A percentile compares a stretch with the other conserved stretches of the same genome.
These are phyloP conservation scores for Falco berigora DNA, from an alignment of 2,797 vertebrate genomes.

Conservation along the genomic window DNA sequence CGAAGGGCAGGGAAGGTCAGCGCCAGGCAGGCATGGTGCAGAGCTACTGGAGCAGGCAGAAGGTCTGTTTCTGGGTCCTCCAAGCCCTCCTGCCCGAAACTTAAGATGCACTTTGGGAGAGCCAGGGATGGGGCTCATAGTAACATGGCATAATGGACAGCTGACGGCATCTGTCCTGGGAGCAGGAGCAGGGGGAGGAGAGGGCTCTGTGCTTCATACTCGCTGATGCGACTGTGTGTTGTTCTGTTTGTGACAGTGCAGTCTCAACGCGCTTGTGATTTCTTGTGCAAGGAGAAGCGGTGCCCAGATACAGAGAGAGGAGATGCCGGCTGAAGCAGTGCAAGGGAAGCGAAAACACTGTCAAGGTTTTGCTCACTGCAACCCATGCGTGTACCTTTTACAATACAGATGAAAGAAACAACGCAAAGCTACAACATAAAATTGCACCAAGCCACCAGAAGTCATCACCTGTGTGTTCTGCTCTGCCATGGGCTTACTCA, in stretches of 20 bases:
- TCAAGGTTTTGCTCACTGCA: neutral
- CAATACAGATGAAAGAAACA: neutral
- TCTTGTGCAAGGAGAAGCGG: neutral
- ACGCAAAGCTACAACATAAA: neutral
- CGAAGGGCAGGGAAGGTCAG: constrained; percentile 56
- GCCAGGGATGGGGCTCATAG: neutral
- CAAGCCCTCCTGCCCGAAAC: constrained; percentile 45
- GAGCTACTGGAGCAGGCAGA: neutral
- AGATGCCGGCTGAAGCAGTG: neutral
- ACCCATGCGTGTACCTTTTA: neutral
- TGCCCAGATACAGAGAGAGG: neutral
- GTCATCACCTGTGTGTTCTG: neutral
- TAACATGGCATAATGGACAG: neutral
- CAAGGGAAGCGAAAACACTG: neutral
- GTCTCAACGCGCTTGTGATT: rapidly evolving
- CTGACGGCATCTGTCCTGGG: neutral
- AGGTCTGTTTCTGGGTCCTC: constrained; percentile 25
- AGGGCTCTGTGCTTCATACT: rapidly evolving
- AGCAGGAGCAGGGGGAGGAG: neutral
- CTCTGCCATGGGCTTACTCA: neutral
- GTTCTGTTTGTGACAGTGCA: neutral
- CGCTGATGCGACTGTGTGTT: rapidly evolving
- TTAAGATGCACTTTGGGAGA: constrained; percentile 56
- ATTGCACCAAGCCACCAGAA: neutral
- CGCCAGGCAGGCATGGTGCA: neutral